Evolutionary conservation across 2,113 vertebrate genomes (phyloP).

Genomic region (Nettapus auritus): DNA sequence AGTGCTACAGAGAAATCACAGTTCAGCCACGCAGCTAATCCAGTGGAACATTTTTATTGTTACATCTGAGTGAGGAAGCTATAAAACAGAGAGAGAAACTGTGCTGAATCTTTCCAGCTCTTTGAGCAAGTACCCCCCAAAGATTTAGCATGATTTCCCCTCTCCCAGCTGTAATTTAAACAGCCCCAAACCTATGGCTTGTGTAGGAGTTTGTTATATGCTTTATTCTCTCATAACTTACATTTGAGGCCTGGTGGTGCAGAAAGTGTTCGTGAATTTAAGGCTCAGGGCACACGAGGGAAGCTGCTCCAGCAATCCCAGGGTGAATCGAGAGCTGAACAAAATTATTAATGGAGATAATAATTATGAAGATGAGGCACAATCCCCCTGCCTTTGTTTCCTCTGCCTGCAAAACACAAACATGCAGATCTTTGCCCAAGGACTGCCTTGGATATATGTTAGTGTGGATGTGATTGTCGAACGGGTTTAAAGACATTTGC

Average conservation of each 20-base stretch:
- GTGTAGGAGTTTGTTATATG: conserved; percentile 41
- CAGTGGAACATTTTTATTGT: conserved; percentile 68
- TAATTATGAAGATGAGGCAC: neutral
- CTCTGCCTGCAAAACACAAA: neutral
- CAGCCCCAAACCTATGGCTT: conserved; percentile 49
- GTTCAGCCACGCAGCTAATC: conserved; percentile 56
- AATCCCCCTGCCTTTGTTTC: neutral
- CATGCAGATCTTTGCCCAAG: neutral
- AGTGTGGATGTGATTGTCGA: neutral
- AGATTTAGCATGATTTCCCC: conserved; percentile 22
- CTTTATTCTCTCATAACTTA: conserved; percentile 60
- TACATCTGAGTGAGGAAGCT: conserved; percentile 35
- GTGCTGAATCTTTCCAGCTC: conserved; percentile 56
- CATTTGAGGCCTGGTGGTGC: neutral
- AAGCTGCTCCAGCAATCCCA: conserved; percentile 25
- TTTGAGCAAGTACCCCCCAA: conserved; percentile 57
- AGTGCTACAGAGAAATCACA: conserved; percentile 55
- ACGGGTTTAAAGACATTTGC: neutral
- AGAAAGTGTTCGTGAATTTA: conserved; percentile 13
- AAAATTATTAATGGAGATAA: conserved; percentile 31
- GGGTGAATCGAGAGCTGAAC: neutral
- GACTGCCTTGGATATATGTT: neutral
- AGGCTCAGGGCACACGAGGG: neutral
- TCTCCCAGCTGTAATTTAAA: conserved; percentile 50
- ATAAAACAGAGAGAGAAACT: conserved; percentile 53